Percentiles rank a stretch among this genome's conserved stretches.
Conservation (phyloP, 2,113 vertebrate species). For the Platycercus adscitus region DNA sequence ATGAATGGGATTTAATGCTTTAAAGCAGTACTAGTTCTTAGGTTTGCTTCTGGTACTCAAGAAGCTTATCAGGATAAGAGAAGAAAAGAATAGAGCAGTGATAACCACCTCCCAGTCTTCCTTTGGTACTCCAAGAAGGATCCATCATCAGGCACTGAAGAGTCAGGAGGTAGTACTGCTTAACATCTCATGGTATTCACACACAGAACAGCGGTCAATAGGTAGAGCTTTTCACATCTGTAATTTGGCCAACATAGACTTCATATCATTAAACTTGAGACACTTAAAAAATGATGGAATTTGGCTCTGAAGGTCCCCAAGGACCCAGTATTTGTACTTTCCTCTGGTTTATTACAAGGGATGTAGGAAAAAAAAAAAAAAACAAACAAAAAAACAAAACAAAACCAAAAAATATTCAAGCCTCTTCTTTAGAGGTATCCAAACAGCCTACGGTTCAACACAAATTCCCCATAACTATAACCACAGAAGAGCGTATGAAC, state of each 20-base stretch:
- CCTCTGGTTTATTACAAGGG: background rate
- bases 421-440: background rate
- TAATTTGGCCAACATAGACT: background rate
- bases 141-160: background rate
- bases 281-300: background rate
- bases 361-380: background rate
- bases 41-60: background rate
- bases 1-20: background rate
- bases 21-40: background rate
- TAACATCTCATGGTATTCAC: background rate
- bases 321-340: background rate
- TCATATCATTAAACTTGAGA: rapidly evolving
- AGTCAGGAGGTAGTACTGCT: background rate
- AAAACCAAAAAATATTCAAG: background rate
- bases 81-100: background rate
- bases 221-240: background rate
- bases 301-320: background rate
- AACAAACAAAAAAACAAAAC: too few relatives aligned
- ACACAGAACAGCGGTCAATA: background rate
- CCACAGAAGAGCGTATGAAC: background rate
- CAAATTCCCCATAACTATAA: background rate
- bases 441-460: background rate
- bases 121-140: background rate
- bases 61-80: background rate
- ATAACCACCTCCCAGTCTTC: background rate